These are phyloP conservation scores for Aphidoletes aphidimyza DNA, from an alignment of 2,888 invertebrate genomes.

Conservation along the genomic window DNA sequence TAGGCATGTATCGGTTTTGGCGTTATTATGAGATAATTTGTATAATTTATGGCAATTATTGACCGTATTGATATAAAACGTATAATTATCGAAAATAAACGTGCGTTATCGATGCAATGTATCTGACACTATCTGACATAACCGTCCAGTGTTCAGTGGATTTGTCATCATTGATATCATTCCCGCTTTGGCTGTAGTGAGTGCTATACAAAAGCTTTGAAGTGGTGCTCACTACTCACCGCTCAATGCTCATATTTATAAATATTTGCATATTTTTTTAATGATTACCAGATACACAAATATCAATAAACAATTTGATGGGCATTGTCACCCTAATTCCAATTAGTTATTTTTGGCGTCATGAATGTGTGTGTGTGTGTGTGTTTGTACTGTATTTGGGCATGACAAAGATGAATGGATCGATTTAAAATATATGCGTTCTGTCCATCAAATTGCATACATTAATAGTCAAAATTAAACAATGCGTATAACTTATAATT, in stretches of 20 bases:
- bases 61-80: slow-evolving; percentile 34
- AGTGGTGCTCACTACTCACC: no score
- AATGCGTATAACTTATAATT: slow-evolving; percentile 12
- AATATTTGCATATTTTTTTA: no score
- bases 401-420: neutral
- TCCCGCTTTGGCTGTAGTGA: no score
- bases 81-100: slow-evolving; percentile 39
- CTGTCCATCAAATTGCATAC: slow-evolving; percentile 23
- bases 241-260: no score
- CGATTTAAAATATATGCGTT: slow-evolving; percentile 10
- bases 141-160: neutral
- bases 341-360: no score
- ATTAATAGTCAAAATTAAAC: slow-evolving; percentile 29
- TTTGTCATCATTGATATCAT: neutral
- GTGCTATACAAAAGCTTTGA: no score
- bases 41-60: slow-evolving; percentile 48
- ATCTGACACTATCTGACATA: neutral
- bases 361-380: no score
- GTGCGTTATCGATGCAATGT: neutral
- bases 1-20: slow-evolving; percentile 21
- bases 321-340: no score
- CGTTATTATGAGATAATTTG: slow-evolving; percentile 32
- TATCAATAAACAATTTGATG: no score
- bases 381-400: no score
- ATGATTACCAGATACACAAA: no score